These are phyloP conservation scores for Hirtodrosophila alboralis DNA, from an alignment of 2,888 invertebrate species.

Conservation along the genomic window DNA sequence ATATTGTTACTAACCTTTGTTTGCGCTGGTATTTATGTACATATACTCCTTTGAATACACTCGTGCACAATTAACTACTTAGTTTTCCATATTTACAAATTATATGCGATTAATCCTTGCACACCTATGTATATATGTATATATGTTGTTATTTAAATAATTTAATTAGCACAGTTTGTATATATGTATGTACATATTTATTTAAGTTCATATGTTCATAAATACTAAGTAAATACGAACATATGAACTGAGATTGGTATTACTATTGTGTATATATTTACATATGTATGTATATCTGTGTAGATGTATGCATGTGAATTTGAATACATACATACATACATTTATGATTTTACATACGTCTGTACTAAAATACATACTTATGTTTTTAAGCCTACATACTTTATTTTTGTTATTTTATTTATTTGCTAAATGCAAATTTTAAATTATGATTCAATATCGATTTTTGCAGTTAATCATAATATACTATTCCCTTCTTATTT, in stretches of 20 bases:
- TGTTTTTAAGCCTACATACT: constrained; percentile 4
- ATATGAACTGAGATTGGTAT: too few relatives aligned
- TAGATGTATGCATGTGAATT: neutral
- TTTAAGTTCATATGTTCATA: too few relatives aligned
- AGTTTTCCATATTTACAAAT: too few relatives aligned
- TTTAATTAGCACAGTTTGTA: too few relatives aligned
- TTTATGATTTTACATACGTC: constrained; percentile 2
- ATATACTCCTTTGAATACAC: too few relatives aligned
- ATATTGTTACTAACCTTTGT: too few relatives aligned
- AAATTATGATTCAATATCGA: constrained; percentile 48
- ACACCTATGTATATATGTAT: neutral
- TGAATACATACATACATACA: constrained; percentile 1
- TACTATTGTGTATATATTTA: neutral
- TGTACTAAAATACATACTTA: constrained; percentile 3
- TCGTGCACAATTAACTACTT: too few relatives aligned
- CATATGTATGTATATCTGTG: neutral
- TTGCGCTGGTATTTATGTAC: too few relatives aligned
- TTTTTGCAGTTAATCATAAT: constrained; percentile 37
- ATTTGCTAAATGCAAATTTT: constrained; percentile 21
- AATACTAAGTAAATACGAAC: too few relatives aligned
- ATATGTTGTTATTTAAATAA: neutral
- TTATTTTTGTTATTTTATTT: constrained; percentile 6
- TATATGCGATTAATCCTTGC: too few relatives aligned
- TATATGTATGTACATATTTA: neutral
- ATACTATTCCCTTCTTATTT: constrained; percentile 18